These are phyloP conservation scores for Branchinecta sandiegonensis DNA, from an alignment of 2,888 invertebrate genomes.

Conservation along the genomic window DNA sequence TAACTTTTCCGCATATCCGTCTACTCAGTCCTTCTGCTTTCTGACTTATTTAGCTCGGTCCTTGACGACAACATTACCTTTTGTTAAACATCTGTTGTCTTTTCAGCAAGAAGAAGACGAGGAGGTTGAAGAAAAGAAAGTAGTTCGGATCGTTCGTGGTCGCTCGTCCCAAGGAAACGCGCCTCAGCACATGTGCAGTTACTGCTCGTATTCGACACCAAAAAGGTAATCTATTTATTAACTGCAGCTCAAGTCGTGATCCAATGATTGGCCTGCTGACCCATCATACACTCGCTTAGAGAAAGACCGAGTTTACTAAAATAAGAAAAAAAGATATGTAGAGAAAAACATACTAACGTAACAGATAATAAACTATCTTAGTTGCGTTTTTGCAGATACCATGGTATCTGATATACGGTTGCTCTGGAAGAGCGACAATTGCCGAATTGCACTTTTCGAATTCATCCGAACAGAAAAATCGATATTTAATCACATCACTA, in stretches of 20 bases:
- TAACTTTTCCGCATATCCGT: no score
- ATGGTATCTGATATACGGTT: no score
- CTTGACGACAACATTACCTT: background rate
- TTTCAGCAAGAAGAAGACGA: constrained; percentile 42
- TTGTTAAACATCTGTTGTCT: constrained; percentile 27
- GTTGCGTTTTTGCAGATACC: no score
- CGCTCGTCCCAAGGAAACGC: constrained; percentile 45
- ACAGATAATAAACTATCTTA: background rate
- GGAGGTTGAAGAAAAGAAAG: constrained; percentile 49
- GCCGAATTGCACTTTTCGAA: no score
- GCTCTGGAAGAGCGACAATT: no score
- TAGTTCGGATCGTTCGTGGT: constrained; percentile 46
- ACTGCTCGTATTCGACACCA: constrained; percentile 78
- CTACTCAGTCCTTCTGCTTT: no score
- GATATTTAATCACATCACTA: no score
- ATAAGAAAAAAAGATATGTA: constrained; percentile 4
- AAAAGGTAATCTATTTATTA: constrained; percentile 44
- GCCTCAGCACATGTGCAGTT: constrained; percentile 66
- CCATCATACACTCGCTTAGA: no score
- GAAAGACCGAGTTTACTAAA: background rate
- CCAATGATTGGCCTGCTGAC: no score
- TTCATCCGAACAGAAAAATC: no score
- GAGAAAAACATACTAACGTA: background rate
- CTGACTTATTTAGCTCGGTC: no score
- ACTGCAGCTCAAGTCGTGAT: background rate